Conservation (phyloP, 2,888 invertebrate species). For the Hermaeophaga mercurialis region DNA sequence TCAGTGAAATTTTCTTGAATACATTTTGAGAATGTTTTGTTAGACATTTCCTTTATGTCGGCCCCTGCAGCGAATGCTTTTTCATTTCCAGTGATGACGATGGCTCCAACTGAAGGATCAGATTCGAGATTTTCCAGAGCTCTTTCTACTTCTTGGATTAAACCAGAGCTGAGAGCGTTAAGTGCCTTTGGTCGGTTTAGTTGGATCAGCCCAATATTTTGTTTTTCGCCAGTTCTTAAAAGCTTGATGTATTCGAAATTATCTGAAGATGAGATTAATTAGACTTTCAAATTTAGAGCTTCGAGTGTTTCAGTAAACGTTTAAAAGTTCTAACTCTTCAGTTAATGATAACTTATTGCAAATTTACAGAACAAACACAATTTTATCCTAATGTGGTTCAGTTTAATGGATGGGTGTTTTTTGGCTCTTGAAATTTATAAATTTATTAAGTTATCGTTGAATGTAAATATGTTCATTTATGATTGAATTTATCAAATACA, state of each 20-base stretch:
- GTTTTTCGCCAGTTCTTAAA: constrained; percentile 80
- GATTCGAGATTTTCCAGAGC: constrained; percentile 73
- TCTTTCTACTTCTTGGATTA: constrained; percentile 82
- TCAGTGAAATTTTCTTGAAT: constrained; percentile 76
- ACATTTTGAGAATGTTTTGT: constrained; percentile 75
- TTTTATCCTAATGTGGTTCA: too few relatives aligned
- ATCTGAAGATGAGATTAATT: too few relatives aligned
- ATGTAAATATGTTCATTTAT: too few relatives aligned
- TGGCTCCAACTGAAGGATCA: constrained; percentile 77
- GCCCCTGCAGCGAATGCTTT: constrained; percentile 86
- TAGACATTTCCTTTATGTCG: constrained; percentile 95
- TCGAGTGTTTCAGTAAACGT: too few relatives aligned
- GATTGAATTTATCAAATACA: too few relatives aligned
- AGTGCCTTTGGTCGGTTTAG: constrained; percentile 94
- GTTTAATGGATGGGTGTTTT: too few relatives aligned
- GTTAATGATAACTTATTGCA: too few relatives aligned
- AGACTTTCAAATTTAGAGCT: too few relatives aligned
- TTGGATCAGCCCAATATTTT: constrained; percentile 91
- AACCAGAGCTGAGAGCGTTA: constrained; percentile 89
- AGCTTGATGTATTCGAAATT: constrained; percentile 79
- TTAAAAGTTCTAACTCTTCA: too few relatives aligned
- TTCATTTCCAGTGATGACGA: constrained; percentile 89
- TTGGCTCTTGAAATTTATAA: too few relatives aligned
- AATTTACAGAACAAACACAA: too few relatives aligned
- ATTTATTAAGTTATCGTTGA: too few relatives aligned